phyloP scores from a whole-genome alignment of 2,113 vertebrate genomes.

The Sinocyclocheilus anophthalmus region DNA sequence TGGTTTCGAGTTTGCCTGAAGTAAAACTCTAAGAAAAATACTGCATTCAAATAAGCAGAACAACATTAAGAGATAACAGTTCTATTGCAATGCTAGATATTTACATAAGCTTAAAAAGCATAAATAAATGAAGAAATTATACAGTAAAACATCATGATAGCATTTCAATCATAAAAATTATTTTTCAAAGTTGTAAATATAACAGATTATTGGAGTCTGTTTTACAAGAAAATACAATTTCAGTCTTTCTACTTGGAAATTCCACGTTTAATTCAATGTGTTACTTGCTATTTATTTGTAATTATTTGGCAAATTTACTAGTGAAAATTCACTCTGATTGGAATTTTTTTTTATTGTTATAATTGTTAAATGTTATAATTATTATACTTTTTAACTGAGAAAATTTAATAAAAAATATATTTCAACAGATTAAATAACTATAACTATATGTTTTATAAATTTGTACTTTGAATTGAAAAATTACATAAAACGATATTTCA shows the following conservation, averaged over 20 bases:
- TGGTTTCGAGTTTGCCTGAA: conserved; percentile 34
- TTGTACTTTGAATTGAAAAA: too few relatives aligned
- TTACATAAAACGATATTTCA: too few relatives aligned
- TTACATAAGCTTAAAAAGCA: background rate
- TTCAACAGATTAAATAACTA: too few relatives aligned
- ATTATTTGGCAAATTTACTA: background rate
- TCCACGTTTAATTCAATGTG: background rate
- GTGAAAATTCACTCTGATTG: background rate
- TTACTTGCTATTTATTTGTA: background rate
- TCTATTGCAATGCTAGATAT: background rate
- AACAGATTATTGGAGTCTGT: too few relatives aligned
- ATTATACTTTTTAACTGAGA: too few relatives aligned
- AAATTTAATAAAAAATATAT: too few relatives aligned
- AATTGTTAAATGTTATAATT: too few relatives aligned
- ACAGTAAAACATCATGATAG: background rate
- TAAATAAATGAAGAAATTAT: background rate
- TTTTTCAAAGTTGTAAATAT: too few relatives aligned
- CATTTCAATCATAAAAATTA: background rate
- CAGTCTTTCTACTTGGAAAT: too few relatives aligned
- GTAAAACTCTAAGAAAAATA: conserved; percentile 36
- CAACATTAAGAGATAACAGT: background rate
- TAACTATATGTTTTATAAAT: too few relatives aligned
- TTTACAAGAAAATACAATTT: too few relatives aligned
- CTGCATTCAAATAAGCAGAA: conserved; percentile 22
- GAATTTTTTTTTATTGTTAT: too few relatives aligned